phyloP scores from a whole-genome alignment of 2,888 invertebrate species.

The Heliconius aoede region DNA sequence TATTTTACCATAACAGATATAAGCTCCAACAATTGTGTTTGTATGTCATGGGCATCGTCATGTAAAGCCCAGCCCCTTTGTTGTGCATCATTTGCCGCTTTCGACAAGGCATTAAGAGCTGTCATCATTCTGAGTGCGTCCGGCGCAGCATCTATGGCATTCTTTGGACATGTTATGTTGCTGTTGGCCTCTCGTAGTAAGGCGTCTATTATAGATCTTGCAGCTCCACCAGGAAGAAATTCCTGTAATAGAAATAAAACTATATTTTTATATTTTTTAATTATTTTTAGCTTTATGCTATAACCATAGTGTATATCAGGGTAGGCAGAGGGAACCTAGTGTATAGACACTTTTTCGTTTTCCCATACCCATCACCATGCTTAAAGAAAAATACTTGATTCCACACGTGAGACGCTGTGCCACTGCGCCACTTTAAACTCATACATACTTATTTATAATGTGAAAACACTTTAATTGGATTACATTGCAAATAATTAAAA shows the following conservation, averaged over 20 bases:
- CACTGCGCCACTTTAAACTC: too few species aligned
- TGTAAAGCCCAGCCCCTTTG: conserved; percentile 98
- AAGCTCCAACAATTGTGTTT: conserved; percentile 91
- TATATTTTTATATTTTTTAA: background rate
- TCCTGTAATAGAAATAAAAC: conserved; percentile 55
- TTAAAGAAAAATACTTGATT: too few species aligned
- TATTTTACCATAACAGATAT: conserved; percentile 89
- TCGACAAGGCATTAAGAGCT: conserved; percentile 92
- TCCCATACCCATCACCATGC: too few species aligned
- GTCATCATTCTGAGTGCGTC: conserved; percentile 92
- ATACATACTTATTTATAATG: too few species aligned
- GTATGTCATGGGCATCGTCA: conserved; percentile 95
- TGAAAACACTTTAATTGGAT: too few species aligned
- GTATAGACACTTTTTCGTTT: background rate
- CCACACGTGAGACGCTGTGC: too few species aligned
- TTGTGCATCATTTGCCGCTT: conserved; percentile 96
- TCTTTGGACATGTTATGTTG: conserved; percentile 81
- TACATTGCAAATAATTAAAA: too few species aligned
- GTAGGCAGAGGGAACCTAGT: background rate
- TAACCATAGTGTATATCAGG: too few species aligned
- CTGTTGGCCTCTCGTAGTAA: conserved; percentile 76
- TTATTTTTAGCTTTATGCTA: background rate
- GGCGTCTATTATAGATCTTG: conserved; percentile 77
- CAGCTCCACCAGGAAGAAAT: conserved; percentile 77
- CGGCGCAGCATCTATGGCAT: conserved; percentile 91